phyloP scores from a whole-genome alignment of 2,113 vertebrate genomes.

The Callionymus lyra region DNA sequence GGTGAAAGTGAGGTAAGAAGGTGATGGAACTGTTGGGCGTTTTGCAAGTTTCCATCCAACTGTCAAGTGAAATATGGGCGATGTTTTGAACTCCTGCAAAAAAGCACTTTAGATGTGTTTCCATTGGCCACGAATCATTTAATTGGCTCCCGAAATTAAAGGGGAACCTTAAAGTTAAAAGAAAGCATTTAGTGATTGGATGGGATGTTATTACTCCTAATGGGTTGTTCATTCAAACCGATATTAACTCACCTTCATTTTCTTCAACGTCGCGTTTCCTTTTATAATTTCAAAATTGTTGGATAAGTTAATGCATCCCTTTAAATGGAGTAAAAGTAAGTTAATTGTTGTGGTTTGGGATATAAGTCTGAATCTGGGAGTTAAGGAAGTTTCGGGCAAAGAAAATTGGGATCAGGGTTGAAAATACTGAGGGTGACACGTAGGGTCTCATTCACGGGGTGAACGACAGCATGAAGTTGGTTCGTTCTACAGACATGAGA shows the following conservation, averaged over 20 bases:
- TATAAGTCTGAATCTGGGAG: too few relatives aligned
- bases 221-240: slow-evolving; percentile 7
- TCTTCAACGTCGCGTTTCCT: too few relatives aligned
- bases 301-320: too few relatives aligned
- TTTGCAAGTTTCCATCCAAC: slow-evolving; percentile 26
- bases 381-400: too few relatives aligned
- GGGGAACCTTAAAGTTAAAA: slow-evolving; percentile 18
- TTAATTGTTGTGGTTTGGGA: too few relatives aligned
- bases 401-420: slow-evolving; percentile 36
- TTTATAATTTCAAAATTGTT: too few relatives aligned
- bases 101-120: slow-evolving; percentile 24
- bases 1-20: slow-evolving; percentile 17
- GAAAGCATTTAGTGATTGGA: slow-evolving; percentile 12
- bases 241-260: slow-evolving; percentile 8
- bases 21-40: slow-evolving; percentile 22
- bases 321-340: too few relatives aligned
- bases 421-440: slow-evolving; percentile 24
- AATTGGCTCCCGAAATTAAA: slow-evolving; percentile 25
- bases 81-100: slow-evolving; percentile 27
- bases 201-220: slow-evolving; percentile 23
- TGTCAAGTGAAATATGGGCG: slow-evolving; percentile 24
- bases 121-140: slow-evolving; percentile 21
- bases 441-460: too few relatives aligned
- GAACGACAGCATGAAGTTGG: too few relatives aligned
- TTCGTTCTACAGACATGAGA: too few relatives aligned